Evolutionary conservation across 2,888 invertebrate genomes (phyloP), one percentile per base, ranked within the genome.

Genomic region (Cosmorhoe ocellata): DNA sequence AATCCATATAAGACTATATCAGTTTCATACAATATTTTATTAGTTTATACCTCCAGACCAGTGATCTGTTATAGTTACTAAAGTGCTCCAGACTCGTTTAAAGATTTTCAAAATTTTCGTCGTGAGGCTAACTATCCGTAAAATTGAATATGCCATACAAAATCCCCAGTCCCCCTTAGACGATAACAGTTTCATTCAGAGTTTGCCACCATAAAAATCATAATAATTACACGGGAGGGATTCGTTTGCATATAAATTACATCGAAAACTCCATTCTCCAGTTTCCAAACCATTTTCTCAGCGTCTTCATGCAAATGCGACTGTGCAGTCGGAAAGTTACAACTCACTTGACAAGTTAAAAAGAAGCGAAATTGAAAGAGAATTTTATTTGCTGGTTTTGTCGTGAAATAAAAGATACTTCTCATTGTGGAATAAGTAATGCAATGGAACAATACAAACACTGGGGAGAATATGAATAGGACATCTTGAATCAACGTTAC

Each of bases 241-340:
- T 81, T 83, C 81, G 74, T 87, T 87, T 81, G 85, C 84, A 87
- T 88, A 80, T 74, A 85, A 86, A 89, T 87, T 63, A 63, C 43
- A 66, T 64, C 69, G 74, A 79, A 79, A 79, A 80, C 79, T 77
- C 72, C 76, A 78, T 82, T 49, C n/a, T 18, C 69, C 68, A 76
- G 69, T 76, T 80, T 78, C 71, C 67, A 62, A 70, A 76, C 71
- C 71, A 81, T 84, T 85, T 72, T 84, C 41, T 27, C 40, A 12
- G 18, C 18, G 18, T 33, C 38, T 46, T 26, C 10, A 41, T 41
- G 48, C 54, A 46, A 46, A 42, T 38, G 38, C 41, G 44, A n/a
- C 30, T 47, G 43, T 43, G 41, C 47, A 34, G 45, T 38, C 18
- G 12, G 13, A 34, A 18, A 81, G 81, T 74, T 72, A 79, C 76